Conservation (phyloP, 2,797 vertebrate genomes). For the Pogonophryne albipinna region DNA sequence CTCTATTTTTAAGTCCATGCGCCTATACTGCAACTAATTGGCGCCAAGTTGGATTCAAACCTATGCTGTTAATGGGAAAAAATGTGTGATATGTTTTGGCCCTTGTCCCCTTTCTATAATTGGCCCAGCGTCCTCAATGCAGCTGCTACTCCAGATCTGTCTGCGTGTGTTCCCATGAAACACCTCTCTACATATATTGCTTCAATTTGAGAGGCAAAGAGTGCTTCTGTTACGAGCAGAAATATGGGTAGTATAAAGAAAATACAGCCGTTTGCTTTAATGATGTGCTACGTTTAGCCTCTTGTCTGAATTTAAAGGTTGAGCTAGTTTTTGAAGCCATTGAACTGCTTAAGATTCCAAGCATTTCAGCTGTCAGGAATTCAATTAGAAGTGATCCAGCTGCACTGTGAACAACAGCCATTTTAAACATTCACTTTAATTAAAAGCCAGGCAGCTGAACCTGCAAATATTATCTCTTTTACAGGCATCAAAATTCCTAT, state of each 20-base stretch:
- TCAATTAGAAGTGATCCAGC: conserved; percentile 76
- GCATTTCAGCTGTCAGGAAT: conserved; percentile 70
- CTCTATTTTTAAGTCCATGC: conserved; percentile 76
- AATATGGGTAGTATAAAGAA: conserved; percentile 18
- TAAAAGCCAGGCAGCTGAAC: conserved; percentile 43
- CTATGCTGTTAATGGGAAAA: conserved; percentile 87
- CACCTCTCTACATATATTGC: conserved; percentile 68
- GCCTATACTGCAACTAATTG: conserved; percentile 82
- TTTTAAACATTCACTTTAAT: conserved; percentile 53
- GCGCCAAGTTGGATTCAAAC: conserved; percentile 86
- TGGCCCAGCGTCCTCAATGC: conserved; percentile 75
- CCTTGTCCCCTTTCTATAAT: conserved; percentile 83
- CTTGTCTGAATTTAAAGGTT: conserved; percentile 28
- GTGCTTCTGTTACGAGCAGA: conserved; percentile 36
- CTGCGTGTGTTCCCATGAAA: conserved; percentile 74
- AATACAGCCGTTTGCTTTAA: conserved; percentile 37
- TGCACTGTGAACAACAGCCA: conserved; percentile 56
- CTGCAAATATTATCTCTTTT: conserved; percentile 24
- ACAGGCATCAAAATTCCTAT: background rate
- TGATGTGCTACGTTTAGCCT: conserved; percentile 28
- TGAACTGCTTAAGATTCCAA: conserved; percentile 64
- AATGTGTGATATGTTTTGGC: conserved; percentile 87
- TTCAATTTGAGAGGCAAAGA: conserved; percentile 60
- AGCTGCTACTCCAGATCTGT: conserved; percentile 83
- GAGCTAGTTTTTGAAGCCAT: conserved; percentile 22